Conservation (phyloP, 2,113 vertebrate genomes). For the Otolemur garnettii region DNA sequence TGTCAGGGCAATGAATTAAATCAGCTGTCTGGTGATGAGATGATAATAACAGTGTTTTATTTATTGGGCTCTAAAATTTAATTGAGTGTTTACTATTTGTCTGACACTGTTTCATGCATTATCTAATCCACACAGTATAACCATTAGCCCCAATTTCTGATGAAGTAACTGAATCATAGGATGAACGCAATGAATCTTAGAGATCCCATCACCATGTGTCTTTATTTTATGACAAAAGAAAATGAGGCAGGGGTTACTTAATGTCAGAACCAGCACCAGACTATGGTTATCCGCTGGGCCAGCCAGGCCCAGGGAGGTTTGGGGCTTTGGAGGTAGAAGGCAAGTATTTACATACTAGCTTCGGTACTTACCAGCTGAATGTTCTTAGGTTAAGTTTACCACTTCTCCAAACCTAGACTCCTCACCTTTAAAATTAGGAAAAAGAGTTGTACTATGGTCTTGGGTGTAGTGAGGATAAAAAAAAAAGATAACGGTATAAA, state of each 20-base stretch:
- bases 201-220: background rate
- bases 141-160: conserved; percentile 16
- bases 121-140: conserved; percentile 3
- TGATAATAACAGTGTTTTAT: conserved; percentile 50
- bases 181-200: background rate
- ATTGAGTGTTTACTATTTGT: conserved; percentile 42
- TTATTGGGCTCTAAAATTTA: conserved; percentile 37
- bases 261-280: background rate
- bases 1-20: background rate
- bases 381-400: background rate
- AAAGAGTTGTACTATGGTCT: background rate
- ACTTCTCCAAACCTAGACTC: background rate
- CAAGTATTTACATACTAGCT: background rate
- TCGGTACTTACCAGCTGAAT: background rate
- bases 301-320: background rate
- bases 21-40: background rate
- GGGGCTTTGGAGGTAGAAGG: background rate
- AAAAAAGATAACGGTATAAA: background rate
- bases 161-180: background rate
- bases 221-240: background rate
- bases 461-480: background rate
- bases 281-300: background rate
- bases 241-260: background rate
- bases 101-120: background rate
- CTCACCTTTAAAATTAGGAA: background rate